Evolutionary conservation across 2,113 vertebrate species (phyloP), one percentile per base, ranked within the genome.

Genomic region (Phaethornis superciliosus): DNA sequence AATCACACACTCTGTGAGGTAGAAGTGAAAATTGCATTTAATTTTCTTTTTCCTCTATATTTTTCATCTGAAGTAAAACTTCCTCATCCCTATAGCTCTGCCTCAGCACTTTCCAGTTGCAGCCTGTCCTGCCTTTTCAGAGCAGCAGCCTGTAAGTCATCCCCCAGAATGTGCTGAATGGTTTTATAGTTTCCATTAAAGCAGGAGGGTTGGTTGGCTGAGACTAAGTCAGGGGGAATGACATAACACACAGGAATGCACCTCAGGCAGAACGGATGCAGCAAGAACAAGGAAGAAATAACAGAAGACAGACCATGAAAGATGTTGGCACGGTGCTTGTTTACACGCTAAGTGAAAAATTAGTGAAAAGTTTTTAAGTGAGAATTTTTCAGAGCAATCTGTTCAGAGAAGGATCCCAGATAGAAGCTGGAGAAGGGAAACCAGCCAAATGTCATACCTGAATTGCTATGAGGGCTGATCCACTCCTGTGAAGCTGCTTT

Each of bases 91-190:
- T 79, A 76, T 56, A 65, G 81, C 55, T 89, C 84, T 32, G 32
- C 23, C 32, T 79, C 67, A 88, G 85, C 58, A 56, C 60, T 80
- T 90, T 96, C 97, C 84, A 98, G 97, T 94, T 93, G 87, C 6
- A 2, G 86, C 98, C 96, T 98, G 98, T 80, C 95, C 92, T 65
- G n/a, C 96, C 94, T 83, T 80, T 96, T 77, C 60, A 81, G 52
- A 91, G 90, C 95, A 96, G 81, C 89, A 84, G 84, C 80, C 78
- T 89, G 74, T 95, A 93, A 96, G 93, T 93, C 95, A 94, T 82
- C 76, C 80, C 65, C 59, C 49, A 85, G 92, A 96, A 97, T 55
- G 79, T 35, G 65, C 82, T 69, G 86, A 95, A 81, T 70, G 82
- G 88, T 58, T 93, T 96, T 84, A 85, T 68, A 67, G 64, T 52